Base-by-base conservation (phyloP, 1,140 invertebrate species). In the Chrysoperla carnea region DNA sequence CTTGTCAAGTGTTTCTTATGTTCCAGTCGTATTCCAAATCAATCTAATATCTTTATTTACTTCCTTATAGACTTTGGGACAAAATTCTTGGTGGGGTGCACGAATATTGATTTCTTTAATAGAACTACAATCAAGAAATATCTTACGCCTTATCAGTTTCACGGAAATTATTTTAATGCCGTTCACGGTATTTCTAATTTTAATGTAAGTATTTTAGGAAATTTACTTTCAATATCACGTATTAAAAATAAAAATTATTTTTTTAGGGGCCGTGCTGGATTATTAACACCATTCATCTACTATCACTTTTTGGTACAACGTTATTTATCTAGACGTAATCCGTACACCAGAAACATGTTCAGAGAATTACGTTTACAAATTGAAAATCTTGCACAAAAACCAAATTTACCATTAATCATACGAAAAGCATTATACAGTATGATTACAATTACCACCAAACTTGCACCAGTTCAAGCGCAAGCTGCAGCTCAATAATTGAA, bases 101-200 rank as follows among this genome's bases (percentile, higher is more conserved):
- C 69, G 89, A 33, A 71, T 90, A 35, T 62, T 85, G 42, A 87
- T 93, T 53, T 82, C 80, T 1, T 65, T 93, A 52, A 76, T 92
- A 35, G 85, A 91, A 60, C 80, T 81, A 48, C 85, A 91, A 57
- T 86, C 86, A 37, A 64, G 76, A 2, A 91, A 84, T 53, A 89
- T 96, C 50, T 66, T 96, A 31, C 75, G 85, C 50, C 72, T 86
- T 31, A 82, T 87, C 42, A 82, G 89, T 11, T 77, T 91, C 42
- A 82, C 81, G 0, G 92, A 97, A 66, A 93, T 96, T 49, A 75
- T 93, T 38, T 68, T 95, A 37, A 83, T 96, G 75, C 89, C 90
- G n/a, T 70, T 86, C 29, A 75, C 80, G 39, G 67, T 88, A 29
- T 48, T 91, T 31, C 75, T 93, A 61, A 77, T 89, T 9, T 78